Base-by-base conservation (phyloP, 2,797 vertebrate genomes). In the Myiothlypis chrysogaster region DNA sequence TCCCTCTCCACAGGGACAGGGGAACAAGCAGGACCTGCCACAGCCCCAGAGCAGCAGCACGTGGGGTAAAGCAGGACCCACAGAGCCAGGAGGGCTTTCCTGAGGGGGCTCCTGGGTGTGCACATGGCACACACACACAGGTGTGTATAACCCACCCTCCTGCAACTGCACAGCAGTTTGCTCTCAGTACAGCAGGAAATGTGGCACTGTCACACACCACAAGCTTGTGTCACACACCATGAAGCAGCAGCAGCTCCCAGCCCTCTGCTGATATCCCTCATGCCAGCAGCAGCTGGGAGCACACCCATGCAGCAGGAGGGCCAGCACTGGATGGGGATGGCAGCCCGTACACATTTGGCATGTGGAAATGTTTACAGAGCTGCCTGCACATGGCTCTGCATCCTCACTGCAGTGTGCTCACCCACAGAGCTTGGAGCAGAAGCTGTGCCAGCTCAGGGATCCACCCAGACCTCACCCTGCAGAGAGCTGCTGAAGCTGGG, bases 111-210 rank as follows among this genome's bases (percentile, higher is more conserved):
- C 6, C 3, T 2, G 25, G 35, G 6, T 11, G 30, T n/a, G 63
- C 66, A 79, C 37, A 4, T 1, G 22, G 70, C 57, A 60, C 22
- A 55, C 52, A 16, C 0, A 0, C 6, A 50, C 3, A 30, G 32
- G 14, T 20, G n/a, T 12, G 5, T 2, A 12, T 8, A 46, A 83
- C 4, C 23, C 70, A 71, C 34, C 4, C 41, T 17, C 39, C 49
- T 44, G 18, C 41, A 39, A 11, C 39, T 43, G 24, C 49, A 52
- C 72, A 34, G 52, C 52, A 44, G 2, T 30, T 19, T 63, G 64
- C 30, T 43, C 35, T 25, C 23, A 46, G 16, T 1, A n/a, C 4
- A 1, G 17, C 21, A 24, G 53, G 43, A 56, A 82, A 34, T 3
- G 43, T 56, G 32, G 52, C 32, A 10, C 66, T 47, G 39, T 25